Evolutionary conservation across 2,113 vertebrate genomes (phyloP), one percentile per base, ranked within the genome.

Genomic region (Hymenochirus boettgeri): DNA sequence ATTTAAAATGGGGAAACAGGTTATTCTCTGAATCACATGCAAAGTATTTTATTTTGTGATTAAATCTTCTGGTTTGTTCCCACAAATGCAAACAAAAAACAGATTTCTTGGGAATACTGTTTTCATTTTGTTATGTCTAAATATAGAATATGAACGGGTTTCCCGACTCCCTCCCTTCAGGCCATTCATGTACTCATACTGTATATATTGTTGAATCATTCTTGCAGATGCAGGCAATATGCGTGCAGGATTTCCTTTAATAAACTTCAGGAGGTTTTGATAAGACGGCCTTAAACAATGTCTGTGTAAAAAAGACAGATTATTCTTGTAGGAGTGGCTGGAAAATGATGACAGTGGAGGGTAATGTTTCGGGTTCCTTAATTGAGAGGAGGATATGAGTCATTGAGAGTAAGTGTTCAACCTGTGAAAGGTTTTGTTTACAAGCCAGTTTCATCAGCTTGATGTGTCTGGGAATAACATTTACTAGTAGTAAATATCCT

Each of bases 181-280:
- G 11, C 23, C 10, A 53, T 3, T 50, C 23, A 26, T 7, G 15
- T 24, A 15, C n/a, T 6, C 4, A 10, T 24, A 26, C 3, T 53
- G 51, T 53, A 26, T 53, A 22, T 27, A 21, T 25, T 53, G 45
- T 12, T 53, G 51, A 53, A 53, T 53, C 51, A 53, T 26, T 53
- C 23, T 51, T 17, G 23, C 21, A 27, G 17, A n/a, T 17, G 5
- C 13, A 17, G 4, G n/a, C 13, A 15, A 27, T n/a, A 27, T 13
- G 25, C 51, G 13, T 5, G 13, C 51, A 53, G 51, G 24, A 53
- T 53, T 53, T 53, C 51, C 51, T 26, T 53, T 25, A n/a, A 7
- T n/a, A 17, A 17, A 53, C 25, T 53, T 15, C 10, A 27, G 24
- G n/a, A n/a, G 22, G 8, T 47, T 47, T 47, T 11, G n/a, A 18